Percentiles rank a stretch among this genome's conserved stretches.
Conservation (phyloP, 37 sponge, comb jelly and placozoan species). For the Spongilla lacustris region DNA sequence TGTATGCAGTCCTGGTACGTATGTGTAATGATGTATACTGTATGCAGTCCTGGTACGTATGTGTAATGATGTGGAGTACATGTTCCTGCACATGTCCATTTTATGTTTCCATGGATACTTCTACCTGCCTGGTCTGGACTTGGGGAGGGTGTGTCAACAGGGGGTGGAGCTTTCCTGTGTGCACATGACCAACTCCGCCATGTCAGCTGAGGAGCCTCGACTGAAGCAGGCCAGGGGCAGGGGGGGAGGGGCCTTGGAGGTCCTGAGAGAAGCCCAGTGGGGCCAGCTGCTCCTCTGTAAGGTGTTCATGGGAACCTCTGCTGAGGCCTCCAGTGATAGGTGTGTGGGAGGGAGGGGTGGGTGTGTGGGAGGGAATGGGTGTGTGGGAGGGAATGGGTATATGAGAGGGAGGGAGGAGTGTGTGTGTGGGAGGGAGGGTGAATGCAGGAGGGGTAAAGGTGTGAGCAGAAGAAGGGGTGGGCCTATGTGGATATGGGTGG, state of each 20-base stretch:
- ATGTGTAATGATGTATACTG: too few relatives aligned
- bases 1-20: too few relatives aligned
- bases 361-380: neutral
- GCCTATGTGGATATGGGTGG: neutral
- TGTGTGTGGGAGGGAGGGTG: neutral
- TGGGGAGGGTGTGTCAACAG: neutral
- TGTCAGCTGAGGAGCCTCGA: conserved; percentile 41
- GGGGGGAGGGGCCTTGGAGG: neutral
- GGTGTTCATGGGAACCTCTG: conserved; percentile 49
- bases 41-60: too few relatives aligned
- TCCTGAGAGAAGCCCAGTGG: conserved; percentile 10
- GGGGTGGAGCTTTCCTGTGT: conserved; percentile 14
- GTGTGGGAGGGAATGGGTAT: neutral
- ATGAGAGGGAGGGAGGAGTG: neutral
- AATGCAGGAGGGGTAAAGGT: too few relatives aligned
- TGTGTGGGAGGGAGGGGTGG: neutral
- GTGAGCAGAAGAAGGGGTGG: too few relatives aligned
- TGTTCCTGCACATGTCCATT: too few relatives aligned
- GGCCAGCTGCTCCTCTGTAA: conserved; percentile 76
- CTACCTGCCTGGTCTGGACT: conserved; percentile 9
- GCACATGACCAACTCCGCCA: conserved; percentile 62
- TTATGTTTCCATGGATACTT: too few relatives aligned
- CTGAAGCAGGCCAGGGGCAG: conserved; percentile 9
- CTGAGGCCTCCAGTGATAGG: neutral
- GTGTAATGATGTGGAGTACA: too few relatives aligned